Percentiles rank a stretch among this genome's conserved stretches.
phyloP scores from a whole-genome alignment of 1,140 invertebrate genomes.

The Catajapyx aquilonaris region DNA sequence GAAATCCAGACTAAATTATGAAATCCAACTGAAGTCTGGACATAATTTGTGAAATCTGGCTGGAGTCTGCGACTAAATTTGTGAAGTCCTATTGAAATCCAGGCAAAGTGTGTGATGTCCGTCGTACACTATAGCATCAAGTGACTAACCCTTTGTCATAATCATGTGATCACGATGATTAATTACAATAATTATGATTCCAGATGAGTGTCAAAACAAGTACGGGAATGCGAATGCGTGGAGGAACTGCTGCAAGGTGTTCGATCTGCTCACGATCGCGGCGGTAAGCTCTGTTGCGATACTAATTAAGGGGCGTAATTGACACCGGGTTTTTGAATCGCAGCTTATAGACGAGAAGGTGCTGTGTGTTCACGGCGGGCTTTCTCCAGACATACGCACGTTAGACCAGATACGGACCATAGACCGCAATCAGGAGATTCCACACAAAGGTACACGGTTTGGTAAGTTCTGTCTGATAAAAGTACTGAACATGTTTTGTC shows the following conservation, averaged over 20 bases:
- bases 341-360: conserved; percentile 92
- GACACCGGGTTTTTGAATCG: conserved; percentile 24
- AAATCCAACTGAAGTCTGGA: too few species aligned
- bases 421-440: conserved; percentile 92
- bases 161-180: too few species aligned
- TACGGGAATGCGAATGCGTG: conserved; percentile 98
- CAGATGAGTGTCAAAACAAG: conserved; percentile 95
- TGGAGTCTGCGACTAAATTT: too few species aligned
- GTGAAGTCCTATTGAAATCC: too few species aligned
- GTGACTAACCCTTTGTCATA: too few species aligned
- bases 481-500: conserved; percentile 4
- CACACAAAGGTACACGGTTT: conserved; percentile 77
- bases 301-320: not conserved
- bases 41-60: too few species aligned
- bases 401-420: conserved; percentile 85
- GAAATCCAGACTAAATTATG: too few species aligned
- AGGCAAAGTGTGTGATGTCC: too few species aligned
- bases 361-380: conserved; percentile 90
- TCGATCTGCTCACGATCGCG: conserved; percentile 90
- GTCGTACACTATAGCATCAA: too few species aligned
- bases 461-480: too few species aligned
- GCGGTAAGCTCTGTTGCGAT: conserved; percentile 46
- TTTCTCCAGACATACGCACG: conserved; percentile 76
- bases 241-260: conserved; percentile 95
- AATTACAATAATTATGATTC: conserved; percentile 17